phyloP scores from a whole-genome alignment of 1,140 invertebrate species.

The Drosophila quadrilineata region DNA sequence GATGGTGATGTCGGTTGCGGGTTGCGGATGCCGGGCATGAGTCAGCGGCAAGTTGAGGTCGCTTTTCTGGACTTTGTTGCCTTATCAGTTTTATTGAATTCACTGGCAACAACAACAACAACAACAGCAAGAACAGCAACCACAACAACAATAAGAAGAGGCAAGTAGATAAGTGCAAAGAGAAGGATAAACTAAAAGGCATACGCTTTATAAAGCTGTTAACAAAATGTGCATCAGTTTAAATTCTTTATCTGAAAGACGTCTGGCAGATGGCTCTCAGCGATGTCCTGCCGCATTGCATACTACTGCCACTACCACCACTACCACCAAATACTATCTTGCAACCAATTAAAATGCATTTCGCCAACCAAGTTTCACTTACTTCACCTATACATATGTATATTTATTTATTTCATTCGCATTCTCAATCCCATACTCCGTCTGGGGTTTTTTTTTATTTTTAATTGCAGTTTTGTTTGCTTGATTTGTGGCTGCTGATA shows the following conservation, averaged over 20 bases:
- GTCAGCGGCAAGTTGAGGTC: slow-evolving; percentile 2
- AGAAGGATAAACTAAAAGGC: slow-evolving; percentile 63
- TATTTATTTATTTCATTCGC: background rate
- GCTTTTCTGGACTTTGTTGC: slow-evolving; percentile 42
- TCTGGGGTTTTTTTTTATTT: background rate
- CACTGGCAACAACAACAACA: slow-evolving; percentile 41
- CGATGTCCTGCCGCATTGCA: slow-evolving; percentile 63
- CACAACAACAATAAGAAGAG: slow-evolving; percentile 5
- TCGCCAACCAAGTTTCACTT: slow-evolving; percentile 57
- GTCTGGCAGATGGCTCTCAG: slow-evolving; percentile 50
- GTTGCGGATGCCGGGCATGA: slow-evolving; percentile 14
- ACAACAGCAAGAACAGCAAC: slow-evolving; percentile 18
- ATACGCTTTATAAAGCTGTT: slow-evolving; percentile 79
- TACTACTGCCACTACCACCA: no score
- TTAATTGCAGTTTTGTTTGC: slow-evolving; percentile 43
- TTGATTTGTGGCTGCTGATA: slow-evolving; percentile 36
- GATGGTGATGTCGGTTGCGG: background rate
- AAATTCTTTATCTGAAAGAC: slow-evolving; percentile 76
- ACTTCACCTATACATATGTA: no score
- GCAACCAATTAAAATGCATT: slow-evolving; percentile 79
- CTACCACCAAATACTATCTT: no score
- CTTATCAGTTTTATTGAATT: slow-evolving; percentile 80
- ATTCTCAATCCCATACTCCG: background rate
- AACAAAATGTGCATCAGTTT: slow-evolving; percentile 80
- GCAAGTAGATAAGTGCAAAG: no score